phyloP scores from a whole-genome alignment of 2,797 vertebrate species.

The Phalloptychus januarius region DNA sequence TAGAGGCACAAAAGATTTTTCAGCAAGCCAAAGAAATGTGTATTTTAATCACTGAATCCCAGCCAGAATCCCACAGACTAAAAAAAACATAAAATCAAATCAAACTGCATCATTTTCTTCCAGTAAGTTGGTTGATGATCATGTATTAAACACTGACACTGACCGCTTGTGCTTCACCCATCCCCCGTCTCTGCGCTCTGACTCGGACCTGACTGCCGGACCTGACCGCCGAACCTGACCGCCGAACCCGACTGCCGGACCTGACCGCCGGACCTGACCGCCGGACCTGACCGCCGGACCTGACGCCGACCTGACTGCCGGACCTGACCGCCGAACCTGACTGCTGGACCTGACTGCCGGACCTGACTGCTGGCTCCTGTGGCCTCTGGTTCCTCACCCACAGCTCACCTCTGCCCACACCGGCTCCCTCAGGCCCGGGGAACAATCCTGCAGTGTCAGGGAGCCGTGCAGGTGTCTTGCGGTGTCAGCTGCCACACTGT shows the following conservation, averaged over 20 bases:
- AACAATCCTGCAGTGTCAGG: slow-evolving; percentile 88
- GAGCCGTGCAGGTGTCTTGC: slow-evolving; percentile 86
- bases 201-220: slow-evolving; percentile 27
- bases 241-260: too few relatives aligned
- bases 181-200: not conserved
- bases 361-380: slow-evolving; percentile 19
- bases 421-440: slow-evolving; percentile 48
- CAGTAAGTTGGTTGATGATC: not conserved
- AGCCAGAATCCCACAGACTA: not conserved
- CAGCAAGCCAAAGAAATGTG: not conserved
- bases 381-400: slow-evolving; percentile 20
- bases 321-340: too few relatives aligned
- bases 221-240: slow-evolving; percentile 23
- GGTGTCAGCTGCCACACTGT: slow-evolving; percentile 86
- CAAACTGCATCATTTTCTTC: not conserved
- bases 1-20: not conserved
- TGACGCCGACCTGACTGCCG: slow-evolving; percentile 24
- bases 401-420: slow-evolving; percentile 36
- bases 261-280: slow-evolving; percentile 16
- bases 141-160: not conserved
- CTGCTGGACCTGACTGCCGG: too few relatives aligned
- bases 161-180: slow-evolving; percentile 1
- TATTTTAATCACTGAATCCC: not conserved
- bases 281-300: slow-evolving; percentile 23
- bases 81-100: not conserved